Conservation (phyloP, 2,888 invertebrate genomes). For the Idaea biselata region DNA sequence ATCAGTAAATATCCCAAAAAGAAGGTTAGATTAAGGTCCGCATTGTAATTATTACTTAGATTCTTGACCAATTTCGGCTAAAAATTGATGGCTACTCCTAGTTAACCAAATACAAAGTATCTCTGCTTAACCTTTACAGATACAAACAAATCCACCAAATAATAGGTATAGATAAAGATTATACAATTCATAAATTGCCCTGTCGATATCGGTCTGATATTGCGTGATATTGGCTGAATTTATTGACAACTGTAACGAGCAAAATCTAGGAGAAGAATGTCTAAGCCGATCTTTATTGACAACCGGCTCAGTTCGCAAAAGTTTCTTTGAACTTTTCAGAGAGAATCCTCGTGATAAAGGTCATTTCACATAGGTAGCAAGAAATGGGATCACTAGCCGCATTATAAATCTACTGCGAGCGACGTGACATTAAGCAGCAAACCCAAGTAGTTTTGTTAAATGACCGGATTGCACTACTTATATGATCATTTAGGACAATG, state of each 20-base stretch:
- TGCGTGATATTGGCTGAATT: neutral
- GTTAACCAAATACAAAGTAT: neutral
- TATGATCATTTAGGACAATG: neutral
- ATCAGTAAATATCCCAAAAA: too few species aligned
- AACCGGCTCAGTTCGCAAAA: neutral
- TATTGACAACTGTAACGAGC: conserved; percentile 1
- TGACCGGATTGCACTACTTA: neutral
- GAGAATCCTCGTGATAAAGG: neutral
- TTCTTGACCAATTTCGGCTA: too few species aligned
- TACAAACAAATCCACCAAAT: too few species aligned
- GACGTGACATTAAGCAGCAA: too few species aligned
- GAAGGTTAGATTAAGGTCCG: too few species aligned
- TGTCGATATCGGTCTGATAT: neutral
- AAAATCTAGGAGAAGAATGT: neutral
- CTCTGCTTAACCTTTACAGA: too few species aligned
- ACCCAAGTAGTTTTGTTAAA: neutral
- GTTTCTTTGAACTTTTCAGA: neutral
- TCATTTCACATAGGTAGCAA: neutral
- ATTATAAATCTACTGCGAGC: neutral
- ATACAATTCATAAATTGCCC: neutral
- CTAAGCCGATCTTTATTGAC: neutral
- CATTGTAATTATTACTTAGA: too few species aligned
- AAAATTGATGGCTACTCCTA: neutral
- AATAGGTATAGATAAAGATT: neutral
- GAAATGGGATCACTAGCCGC: neutral